Percentiles rank a stretch among this genome's conserved stretches.
Conservation (phyloP, 1,140 invertebrate species). For the Hirudo medicinalis region DNA sequence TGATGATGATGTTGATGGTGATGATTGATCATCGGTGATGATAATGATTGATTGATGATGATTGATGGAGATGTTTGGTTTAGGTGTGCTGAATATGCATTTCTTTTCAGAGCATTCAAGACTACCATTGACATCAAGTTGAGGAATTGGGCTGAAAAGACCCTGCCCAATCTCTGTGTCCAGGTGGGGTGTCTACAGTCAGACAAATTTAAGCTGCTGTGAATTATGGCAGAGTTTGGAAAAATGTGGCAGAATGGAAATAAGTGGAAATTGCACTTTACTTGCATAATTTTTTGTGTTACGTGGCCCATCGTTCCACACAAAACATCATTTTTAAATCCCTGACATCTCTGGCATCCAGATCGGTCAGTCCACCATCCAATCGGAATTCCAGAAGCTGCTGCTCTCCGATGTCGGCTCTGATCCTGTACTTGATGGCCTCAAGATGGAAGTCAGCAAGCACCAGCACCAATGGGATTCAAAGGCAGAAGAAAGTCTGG, state of each 20-base stretch:
- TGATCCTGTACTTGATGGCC: slow-evolving; percentile 75
- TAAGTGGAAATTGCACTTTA: no score
- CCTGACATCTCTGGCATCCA: slow-evolving; percentile 23
- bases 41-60: background rate
- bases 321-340: no score
- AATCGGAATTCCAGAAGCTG: slow-evolving; percentile 66
- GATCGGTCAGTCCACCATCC: slow-evolving; percentile 73
- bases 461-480: slow-evolving; percentile 81
- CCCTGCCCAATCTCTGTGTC: slow-evolving; percentile 68
- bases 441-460: slow-evolving; percentile 75
- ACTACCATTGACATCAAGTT: slow-evolving; percentile 91
- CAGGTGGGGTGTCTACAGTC: slow-evolving; percentile 43
- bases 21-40: slow-evolving; percentile 5
- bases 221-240: no score
- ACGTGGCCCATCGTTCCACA: no score
- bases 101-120: slow-evolving; percentile 66
- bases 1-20: background rate
- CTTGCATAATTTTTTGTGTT: no score
- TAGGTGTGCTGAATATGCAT: slow-evolving; percentile 3
- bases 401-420: slow-evolving; percentile 51
- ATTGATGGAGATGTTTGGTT: background rate
- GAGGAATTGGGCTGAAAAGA: slow-evolving; percentile 83
- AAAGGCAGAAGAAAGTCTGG: slow-evolving; percentile 54
- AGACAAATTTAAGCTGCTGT: background rate
- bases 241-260: no score